Evolutionary conservation across 2,888 invertebrate species (phyloP), one percentile per base, ranked within the genome.

Genomic region (Troides aeacus): DNA sequence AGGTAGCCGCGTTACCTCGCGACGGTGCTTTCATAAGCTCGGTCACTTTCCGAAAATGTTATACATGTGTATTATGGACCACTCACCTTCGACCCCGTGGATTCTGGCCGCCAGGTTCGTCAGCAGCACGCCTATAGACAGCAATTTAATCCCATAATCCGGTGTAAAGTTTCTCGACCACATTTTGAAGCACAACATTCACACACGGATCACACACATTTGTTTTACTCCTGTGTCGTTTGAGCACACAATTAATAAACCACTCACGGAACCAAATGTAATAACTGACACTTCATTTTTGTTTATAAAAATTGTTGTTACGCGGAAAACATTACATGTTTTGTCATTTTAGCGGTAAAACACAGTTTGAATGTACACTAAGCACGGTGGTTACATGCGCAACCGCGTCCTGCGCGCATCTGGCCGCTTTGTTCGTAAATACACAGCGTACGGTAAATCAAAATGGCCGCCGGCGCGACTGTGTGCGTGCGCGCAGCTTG

Each of bases 131-230:
- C 87, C 84, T 79, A 92, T 78, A 78, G 85, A 86, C 85, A 93
- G 87, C 89, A 93, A 90, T 89, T 88, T 93, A 94, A 94, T 94
- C 94, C 94, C 94, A 94, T 94, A 94, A 93, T 94, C 94, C 94
- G 93, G 93, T 92, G 89, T 93, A 93, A 93, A 93, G 93, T 94
- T 94, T 91, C 93, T 94, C 93, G 94, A 94, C 94, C 94, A 94
- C 94, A 94, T 94, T 93, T 93, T 94, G 90, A 83, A 88, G 84
- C 93, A 93, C 91, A 91, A 93, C 93, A 93, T 90, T 90, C 89
- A 93, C 93, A 92, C 90, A 92, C 90, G 91, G 89, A 91, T 86
- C 90, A 89, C 91, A 92, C 92, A 92, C 93, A 92, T 92, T 92
- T 91, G 91, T 91, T 92, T 90, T 88, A 89, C 89, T 87, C 87